Evolutionary conservation across 2,888 invertebrate species (phyloP), one percentile per base, ranked within the genome.

Genomic region (Caenorhabditis sinica): DNA sequence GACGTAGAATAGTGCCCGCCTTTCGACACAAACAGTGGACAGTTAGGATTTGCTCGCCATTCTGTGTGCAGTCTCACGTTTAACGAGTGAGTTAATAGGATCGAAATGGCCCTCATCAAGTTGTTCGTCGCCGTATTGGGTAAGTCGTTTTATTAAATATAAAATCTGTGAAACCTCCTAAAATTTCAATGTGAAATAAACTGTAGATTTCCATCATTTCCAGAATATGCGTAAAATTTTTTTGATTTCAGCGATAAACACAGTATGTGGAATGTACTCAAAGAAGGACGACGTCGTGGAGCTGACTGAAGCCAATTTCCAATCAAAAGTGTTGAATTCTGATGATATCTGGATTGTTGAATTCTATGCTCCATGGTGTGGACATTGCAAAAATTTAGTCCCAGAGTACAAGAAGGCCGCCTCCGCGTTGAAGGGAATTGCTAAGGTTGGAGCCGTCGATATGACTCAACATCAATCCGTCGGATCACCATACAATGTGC

Each of bases 321-420:
- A 97, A 90, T 95, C 94, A 88, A 94, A 95, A 90, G 97, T 98
- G 5, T 93, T 95, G 63, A 95, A 96, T 88, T 95, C 96, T 87
- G 96, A 97, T 93, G 95, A 95, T 89, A 94, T 98, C 30, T 98
- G 98, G 98, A 94, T 99, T 80, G 96, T 99, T 0, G 98, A 99
- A 93, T 97, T 97, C 93, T 97, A 95, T 93, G 98, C 98, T 0
- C 97, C 97, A 0, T 98, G 98, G 94, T 94, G 94, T 93, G 94
- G 94, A 43, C 94, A 95, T 91, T 95, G 98, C 93, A 95, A 97
- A 93, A 95, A 95, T 84, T 94, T 99, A 58, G 96, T 96, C 58
- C 96, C 97, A 1, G 98, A 98, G 93, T 98, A 97, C 94, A 95
- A 96, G 85, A 98, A 98, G 94, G 96, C 96, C 69, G 98, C 98